Evolutionary conservation across 1,140 invertebrate species (phyloP), one percentile per base, ranked within the genome.

Genomic region (Ditylenchus dipsaci): DNA sequence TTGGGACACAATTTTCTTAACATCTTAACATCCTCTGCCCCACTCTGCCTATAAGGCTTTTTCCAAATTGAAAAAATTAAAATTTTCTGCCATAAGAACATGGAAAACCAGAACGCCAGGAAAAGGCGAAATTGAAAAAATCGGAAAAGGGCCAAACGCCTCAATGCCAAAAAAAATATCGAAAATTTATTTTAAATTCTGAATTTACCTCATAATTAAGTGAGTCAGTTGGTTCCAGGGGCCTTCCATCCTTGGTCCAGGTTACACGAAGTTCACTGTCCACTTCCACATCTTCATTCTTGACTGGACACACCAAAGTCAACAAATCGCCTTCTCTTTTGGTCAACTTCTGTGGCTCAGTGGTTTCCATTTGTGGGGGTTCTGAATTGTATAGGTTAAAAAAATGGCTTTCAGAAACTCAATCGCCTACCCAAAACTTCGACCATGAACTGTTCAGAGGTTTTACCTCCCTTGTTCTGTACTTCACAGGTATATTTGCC

Each of bases 191-290:
- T n/a, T n/a, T n/a, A n/a, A n/a, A n/a, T n/a, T n/a, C n/a, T 21
- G 27, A 19, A 33, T 17, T 8, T 13, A 69, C 68, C 68, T 69
- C 65, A 73, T 65, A 19, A 29, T 72, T 69, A 9, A 19, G 13
- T n/a, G 68, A 73, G 17, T 19, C 27, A 53, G 23, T 53, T 29
- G 71, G 19, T 29, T 76, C 74, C 42, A 81, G 49, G 1, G 80
- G 80, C 43, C 76, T 30, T 8, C 77, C 73, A 56, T 81, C 79
- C 60, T 81, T 81, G 11, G 67, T 65, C 80, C 80, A 81, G 0
- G 65, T 65, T 3, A 81, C 67, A 1, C 49, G 23, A 19, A 78
- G 13, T 27, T 61, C 23, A 21, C 19, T 60, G 1, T 5, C 47
- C n/a, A 21, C 42, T 9, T 47, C 56, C 15, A 71, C 29, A n/a